Percentiles rank a stretch among this genome's conserved stretches.
These are phyloP conservation scores for Lutjanus campechanus DNA, from an alignment of 2,797 vertebrate genomes.

Conservation along the genomic window DNA sequence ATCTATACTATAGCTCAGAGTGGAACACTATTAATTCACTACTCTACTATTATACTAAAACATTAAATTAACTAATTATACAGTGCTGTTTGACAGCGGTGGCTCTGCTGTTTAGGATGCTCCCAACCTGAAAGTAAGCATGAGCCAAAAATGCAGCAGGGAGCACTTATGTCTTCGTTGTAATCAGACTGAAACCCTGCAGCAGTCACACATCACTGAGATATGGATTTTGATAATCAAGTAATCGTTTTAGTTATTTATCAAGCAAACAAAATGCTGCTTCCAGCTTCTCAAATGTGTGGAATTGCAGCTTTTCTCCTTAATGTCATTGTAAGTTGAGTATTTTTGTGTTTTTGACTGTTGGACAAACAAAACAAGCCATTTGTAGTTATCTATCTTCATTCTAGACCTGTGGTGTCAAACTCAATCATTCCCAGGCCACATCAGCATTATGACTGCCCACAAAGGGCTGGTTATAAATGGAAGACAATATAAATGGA, in stretches of 20 bases:
- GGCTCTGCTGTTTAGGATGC: slow-evolving; percentile 1
- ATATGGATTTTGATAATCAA: slow-evolving; percentile 3
- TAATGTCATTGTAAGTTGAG: too few relatives aligned
- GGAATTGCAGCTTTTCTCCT: neutral
- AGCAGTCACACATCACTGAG: slow-evolving; percentile 8
- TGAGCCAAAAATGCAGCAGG: slow-evolving; percentile 21
- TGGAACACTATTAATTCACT: neutral
- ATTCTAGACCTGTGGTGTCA: too few relatives aligned
- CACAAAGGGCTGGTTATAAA: too few relatives aligned
- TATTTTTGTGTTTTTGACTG: too few relatives aligned
- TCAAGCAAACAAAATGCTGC: neutral
- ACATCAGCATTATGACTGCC: too few relatives aligned
- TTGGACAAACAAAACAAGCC: too few relatives aligned
- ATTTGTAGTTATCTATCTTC: too few relatives aligned
- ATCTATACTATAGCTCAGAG: neutral
- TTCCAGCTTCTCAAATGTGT: neutral
- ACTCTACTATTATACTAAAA: neutral
- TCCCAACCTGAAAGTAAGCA: neutral
- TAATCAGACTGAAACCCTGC: slow-evolving; percentile 21
- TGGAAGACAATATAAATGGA: too few relatives aligned
- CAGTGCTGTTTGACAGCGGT: neutral
- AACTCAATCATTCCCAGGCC: too few relatives aligned
- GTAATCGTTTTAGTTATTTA: neutral
- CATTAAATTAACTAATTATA: neutral
- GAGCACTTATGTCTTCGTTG: neutral